Percentiles rank a stretch among this genome's conserved stretches.
Conservation (phyloP, 2,888 invertebrate species). For the Brenthis ino region DNA sequence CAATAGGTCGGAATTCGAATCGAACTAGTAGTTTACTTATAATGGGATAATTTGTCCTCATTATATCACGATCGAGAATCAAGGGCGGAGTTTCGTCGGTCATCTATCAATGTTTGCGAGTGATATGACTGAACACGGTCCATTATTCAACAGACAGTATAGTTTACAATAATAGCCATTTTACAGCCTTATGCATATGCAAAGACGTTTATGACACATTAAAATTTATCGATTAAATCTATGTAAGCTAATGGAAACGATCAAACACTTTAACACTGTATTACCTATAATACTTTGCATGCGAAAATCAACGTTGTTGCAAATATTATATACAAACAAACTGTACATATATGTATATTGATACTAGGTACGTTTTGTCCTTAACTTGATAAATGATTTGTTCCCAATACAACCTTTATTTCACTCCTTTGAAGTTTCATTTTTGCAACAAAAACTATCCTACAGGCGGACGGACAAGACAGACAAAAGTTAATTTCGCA, state of each 20-base stretch:
- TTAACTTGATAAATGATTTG: too few species aligned
- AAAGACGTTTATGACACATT: conserved; percentile 6
- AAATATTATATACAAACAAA: too few species aligned
- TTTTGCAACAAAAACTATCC: too few species aligned
- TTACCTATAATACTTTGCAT: too few species aligned
- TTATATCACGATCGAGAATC: conserved; percentile 58
- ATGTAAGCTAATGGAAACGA: background rate
- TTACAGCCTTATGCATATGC: background rate
- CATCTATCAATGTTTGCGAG: conserved; percentile 60
- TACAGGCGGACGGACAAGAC: too few species aligned
- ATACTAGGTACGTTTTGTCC: too few species aligned
- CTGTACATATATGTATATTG: too few species aligned
- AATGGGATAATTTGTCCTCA: conserved; percentile 64
- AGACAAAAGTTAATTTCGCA: too few species aligned
- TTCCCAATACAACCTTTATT: too few species aligned
- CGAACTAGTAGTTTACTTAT: conserved; percentile 46
- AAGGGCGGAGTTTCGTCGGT: conserved; percentile 52
- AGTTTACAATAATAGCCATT: background rate
- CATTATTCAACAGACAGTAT: conserved; percentile 17
- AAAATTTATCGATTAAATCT: background rate
- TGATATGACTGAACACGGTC: conserved; percentile 31
- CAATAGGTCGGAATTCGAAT: conserved; percentile 39
- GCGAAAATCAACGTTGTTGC: too few species aligned
- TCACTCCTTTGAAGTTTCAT: too few species aligned
- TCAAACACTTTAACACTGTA: too few species aligned